Percentiles rank a stretch among this genome's conserved stretches.
These are phyloP conservation scores for Halichoeres trimaculatus DNA, from an alignment of 2,113 vertebrate genomes.

Conservation along the genomic window DNA sequence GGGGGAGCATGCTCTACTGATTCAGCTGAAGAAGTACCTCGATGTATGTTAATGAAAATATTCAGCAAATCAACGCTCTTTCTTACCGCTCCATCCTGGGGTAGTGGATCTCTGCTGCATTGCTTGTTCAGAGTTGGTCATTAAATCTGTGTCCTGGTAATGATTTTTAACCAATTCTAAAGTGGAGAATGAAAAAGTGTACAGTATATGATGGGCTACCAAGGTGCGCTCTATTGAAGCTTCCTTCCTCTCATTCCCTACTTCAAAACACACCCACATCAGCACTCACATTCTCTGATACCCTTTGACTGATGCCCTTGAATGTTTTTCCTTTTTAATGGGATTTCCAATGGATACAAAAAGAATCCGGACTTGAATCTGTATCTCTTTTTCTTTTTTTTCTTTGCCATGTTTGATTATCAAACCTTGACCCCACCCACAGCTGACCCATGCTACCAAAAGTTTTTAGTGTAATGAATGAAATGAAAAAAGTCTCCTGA, in stretches of 20 bases:
- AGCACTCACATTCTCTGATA: background rate
- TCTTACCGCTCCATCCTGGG: no score
- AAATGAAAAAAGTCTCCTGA: background rate
- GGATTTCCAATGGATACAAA: constrained; percentile 16
- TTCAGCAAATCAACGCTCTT: no score
- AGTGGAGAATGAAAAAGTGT: no score
- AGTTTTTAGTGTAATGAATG: background rate
- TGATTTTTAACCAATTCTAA: no score
- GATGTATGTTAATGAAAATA: no score
- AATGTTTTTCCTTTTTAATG: constrained; percentile 1
- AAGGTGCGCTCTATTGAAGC: no score
- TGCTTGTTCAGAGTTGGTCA: no score
- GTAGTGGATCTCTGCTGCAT: no score
- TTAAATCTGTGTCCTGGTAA: no score
- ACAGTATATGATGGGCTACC: no score
- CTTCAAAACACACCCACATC: background rate
- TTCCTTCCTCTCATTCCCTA: background rate
- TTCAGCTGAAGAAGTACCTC: no score
- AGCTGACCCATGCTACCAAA: constrained; percentile 3
- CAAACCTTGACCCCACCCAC: constrained; percentile 16
- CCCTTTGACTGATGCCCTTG: constrained; percentile 10
- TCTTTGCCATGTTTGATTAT: constrained; percentile 25
- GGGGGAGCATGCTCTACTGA: no score
- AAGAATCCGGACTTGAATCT: background rate
- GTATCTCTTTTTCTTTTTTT: background rate